Percentiles rank a stretch among this genome's conserved stretches.
phyloP scores from a whole-genome alignment of 2,797 vertebrate genomes.

The Uromys caudimaculatus region DNA sequence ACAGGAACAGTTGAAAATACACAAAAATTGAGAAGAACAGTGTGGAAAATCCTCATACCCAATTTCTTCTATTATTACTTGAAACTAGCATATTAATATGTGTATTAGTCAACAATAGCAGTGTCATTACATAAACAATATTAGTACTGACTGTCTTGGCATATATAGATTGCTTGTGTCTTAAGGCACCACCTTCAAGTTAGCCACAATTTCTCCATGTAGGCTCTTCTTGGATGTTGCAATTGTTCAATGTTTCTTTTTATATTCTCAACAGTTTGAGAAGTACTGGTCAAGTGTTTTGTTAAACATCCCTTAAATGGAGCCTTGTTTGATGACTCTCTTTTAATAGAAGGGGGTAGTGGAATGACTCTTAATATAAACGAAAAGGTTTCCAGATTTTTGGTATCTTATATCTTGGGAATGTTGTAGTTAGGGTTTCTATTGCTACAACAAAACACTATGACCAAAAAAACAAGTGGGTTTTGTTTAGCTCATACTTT shows the following conservation, averaged over 20 bases:
- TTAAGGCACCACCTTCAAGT: background rate
- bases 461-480: background rate
- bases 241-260: background rate
- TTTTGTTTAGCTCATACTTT: background rate
- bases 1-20: background rate
- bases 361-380: background rate
- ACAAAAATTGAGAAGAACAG: background rate
- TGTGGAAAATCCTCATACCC: background rate
- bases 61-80: background rate
- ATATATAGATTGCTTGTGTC: background rate
- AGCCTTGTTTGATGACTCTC: background rate
- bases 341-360: background rate
- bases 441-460: background rate
- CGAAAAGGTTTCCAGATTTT: constrained; percentile 7
- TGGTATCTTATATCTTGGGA: background rate
- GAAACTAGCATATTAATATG: background rate
- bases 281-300: background rate
- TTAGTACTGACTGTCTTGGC: background rate
- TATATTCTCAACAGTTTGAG: constrained; percentile 20
- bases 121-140: background rate
- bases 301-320: background rate
- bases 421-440: background rate
- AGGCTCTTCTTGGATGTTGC: background rate
- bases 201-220: background rate
- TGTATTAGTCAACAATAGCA: background rate